A percentile compares a stretch with the other conserved stretches of the same genome.
These are phyloP conservation scores for Climacteris rufus DNA, from an alignment of 2,113 vertebrate species.

Conservation along the genomic window DNA sequence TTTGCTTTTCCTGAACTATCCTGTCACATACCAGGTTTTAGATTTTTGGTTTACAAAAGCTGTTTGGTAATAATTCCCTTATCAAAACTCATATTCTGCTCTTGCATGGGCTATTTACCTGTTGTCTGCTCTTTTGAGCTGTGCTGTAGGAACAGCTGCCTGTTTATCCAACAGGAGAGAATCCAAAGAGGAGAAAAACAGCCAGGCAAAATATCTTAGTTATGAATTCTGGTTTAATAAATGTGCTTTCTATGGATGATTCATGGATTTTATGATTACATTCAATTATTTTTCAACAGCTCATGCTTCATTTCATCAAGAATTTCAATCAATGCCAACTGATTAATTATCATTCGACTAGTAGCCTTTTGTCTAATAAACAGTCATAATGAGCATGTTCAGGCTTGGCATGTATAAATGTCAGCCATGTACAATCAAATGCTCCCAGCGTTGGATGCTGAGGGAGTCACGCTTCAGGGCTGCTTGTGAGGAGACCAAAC, in stretches of 20 bases:
- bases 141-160: conserved; percentile 56
- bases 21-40: neutral
- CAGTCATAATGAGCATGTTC: conserved; percentile 53
- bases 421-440: conserved; percentile 35
- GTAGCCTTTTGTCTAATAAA: conserved; percentile 74
- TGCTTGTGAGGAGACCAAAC: neutral
- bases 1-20: neutral
- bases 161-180: conserved; percentile 36
- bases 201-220: conserved; percentile 63
- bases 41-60: neutral
- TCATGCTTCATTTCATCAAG: conserved; percentile 75
- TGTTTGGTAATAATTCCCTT: neutral
- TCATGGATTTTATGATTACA: conserved; percentile 71
- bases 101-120: conserved; percentile 2
- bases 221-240: conserved; percentile 72
- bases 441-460: neutral
- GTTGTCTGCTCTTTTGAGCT: conserved; percentile 36
- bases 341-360: conserved; percentile 68
- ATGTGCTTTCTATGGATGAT: conserved; percentile 69
- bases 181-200: conserved; percentile 45
- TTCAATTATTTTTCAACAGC: conserved; percentile 74
- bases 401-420: conserved; percentile 48
- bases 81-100: neutral
- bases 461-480: neutral
- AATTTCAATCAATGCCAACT: conserved; percentile 68